phyloP scores from a whole-genome alignment of 30 jellyfish, hydroid and myxozoan species.

The Aurelia aurita region DNA sequence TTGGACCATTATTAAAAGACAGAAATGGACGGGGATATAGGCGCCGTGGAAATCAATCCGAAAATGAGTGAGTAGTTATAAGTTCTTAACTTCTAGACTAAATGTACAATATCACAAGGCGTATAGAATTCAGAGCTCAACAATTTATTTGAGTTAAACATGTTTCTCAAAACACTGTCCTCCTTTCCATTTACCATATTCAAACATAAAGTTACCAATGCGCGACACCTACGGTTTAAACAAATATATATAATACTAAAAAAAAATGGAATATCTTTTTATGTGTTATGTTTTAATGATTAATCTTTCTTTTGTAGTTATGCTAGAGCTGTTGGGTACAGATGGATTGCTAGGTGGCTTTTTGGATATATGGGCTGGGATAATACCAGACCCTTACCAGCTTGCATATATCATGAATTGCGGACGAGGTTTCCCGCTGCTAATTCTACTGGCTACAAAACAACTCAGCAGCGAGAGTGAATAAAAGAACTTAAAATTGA shows the following conservation, averaged over 20 bases:
- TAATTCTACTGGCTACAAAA: slow-evolving; percentile 21
- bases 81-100: no score
- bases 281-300: background rate
- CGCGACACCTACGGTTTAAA: no score
- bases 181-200: no score
- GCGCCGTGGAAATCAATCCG: slow-evolving; percentile 2
- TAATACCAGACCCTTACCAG: slow-evolving; percentile 43
- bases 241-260: no score
- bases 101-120: no score
- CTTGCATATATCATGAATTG: slow-evolving; percentile 9
- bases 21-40: slow-evolving; percentile 32
- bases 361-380: slow-evolving; percentile 45
- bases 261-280: no score
- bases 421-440: background rate
- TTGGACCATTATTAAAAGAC: slow-evolving; percentile 30
- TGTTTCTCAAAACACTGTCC: no score
- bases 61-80: slow-evolving; percentile 14
- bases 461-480: slow-evolving; percentile 5
- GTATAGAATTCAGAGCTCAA: no score
- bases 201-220: no score
- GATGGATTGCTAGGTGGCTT: slow-evolving; percentile 38
- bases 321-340: slow-evolving; percentile 30
- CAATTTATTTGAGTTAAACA: no score
- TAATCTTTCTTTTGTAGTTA: background rate
- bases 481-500: background rate